Evolutionary conservation across 1,140 invertebrate genomes (phyloP).

Genomic region (Megalonaias nervosa): DNA sequence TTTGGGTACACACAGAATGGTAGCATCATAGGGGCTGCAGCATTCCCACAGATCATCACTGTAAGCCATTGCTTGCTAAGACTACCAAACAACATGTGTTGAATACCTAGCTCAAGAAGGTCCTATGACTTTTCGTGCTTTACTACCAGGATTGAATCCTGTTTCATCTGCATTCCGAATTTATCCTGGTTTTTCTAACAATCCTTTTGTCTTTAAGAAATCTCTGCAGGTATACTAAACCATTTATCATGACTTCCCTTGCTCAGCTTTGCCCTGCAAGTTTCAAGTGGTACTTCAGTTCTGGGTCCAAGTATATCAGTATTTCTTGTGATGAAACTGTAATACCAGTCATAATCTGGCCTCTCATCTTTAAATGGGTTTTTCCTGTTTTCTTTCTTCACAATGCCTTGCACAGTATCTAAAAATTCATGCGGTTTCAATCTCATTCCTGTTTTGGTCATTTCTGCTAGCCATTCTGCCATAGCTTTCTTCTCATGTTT

Average conservation of each 20-base stretch:
- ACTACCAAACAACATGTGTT: conserved; percentile 6
- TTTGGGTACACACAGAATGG: conserved; percentile 24
- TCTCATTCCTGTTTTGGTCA: conserved; percentile 38
- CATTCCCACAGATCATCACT: conserved; percentile 10
- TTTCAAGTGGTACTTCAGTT: conserved; percentile 15
- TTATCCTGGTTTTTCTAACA: conserved; percentile 13
- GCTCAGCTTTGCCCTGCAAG: conserved; percentile 7
- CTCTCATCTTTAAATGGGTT: conserved; percentile 11
- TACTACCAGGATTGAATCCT: conserved; percentile 15
- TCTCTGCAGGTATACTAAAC: background rate
- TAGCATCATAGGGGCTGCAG: conserved; percentile 15
- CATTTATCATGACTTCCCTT: conserved; percentile 7
- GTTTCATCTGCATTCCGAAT: conserved; percentile 29
- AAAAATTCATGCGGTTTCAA: conserved; percentile 34
- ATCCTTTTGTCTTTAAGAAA: conserved; percentile 10
- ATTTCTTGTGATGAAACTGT: conserved; percentile 8
- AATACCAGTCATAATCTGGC: conserved; percentile 21
- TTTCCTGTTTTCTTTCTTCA: conserved; percentile 26
- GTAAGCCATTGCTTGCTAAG: conserved; percentile 11
- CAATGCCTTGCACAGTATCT: conserved; percentile 27
- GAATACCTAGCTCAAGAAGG: background rate
- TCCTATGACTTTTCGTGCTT: conserved; percentile 26
- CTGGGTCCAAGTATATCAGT: conserved; percentile 9
- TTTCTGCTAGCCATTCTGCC: too few relatives aligned
- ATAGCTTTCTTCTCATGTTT: too few relatives aligned